These are phyloP conservation scores for Volucella bombylans DNA, from an alignment of 2,888 invertebrate species.

Conservation along the genomic window DNA sequence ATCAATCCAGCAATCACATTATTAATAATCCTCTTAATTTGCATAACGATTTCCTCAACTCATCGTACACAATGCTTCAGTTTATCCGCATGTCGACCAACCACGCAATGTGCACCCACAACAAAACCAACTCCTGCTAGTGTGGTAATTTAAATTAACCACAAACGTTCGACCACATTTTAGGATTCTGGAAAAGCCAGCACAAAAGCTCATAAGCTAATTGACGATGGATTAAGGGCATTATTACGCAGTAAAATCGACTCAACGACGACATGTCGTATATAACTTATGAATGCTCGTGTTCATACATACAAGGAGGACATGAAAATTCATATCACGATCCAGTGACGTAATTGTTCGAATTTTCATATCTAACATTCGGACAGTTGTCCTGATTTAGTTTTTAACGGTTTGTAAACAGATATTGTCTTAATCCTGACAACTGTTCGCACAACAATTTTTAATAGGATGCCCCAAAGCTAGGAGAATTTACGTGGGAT, in stretches of 20 bases:
- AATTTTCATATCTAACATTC: too few relatives aligned
- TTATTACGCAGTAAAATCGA: conserved; percentile 40
- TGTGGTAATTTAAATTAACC: conserved; percentile 37
- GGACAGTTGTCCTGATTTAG: too few relatives aligned
- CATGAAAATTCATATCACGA: too few relatives aligned
- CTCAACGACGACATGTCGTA: conserved; percentile 22
- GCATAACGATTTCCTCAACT: conserved; percentile 23
- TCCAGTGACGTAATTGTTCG: too few relatives aligned
- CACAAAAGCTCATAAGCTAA: conserved; percentile 56
- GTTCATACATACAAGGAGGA: too few relatives aligned
- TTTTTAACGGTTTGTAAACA: too few relatives aligned
- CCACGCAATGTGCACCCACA: not conserved
- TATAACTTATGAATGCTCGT: too few relatives aligned
- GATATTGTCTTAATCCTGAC: too few relatives aligned
- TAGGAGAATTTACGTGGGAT: too few relatives aligned
- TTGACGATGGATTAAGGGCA: conserved; percentile 44
- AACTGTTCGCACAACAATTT: too few relatives aligned
- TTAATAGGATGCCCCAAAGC: too few relatives aligned
- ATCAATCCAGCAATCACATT: conserved; percentile 18
- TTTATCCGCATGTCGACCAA: conserved; percentile 18
- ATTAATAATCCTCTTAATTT: conserved; percentile 33
- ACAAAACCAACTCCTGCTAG: not conserved
- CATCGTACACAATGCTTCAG: conserved; percentile 4
- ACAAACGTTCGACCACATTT: conserved; percentile 51
- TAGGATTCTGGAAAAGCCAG: conserved; percentile 20